Percentiles rank a stretch among this genome's conserved stretches.
Evolutionary conservation across 2,113 vertebrate species (phyloP).

Genomic region (Pungitius pungitius): DNA sequence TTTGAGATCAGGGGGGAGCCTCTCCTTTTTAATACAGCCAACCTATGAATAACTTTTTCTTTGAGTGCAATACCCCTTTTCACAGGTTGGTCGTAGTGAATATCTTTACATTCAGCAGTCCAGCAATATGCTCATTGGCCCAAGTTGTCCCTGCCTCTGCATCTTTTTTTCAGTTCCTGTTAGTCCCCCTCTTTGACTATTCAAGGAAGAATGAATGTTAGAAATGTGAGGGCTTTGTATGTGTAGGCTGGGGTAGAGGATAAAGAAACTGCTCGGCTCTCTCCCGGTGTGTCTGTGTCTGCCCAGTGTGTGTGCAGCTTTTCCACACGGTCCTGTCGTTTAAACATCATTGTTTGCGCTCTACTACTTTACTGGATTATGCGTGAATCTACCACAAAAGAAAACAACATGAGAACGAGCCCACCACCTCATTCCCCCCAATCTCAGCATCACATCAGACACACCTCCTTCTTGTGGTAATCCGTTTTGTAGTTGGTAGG

Average conservation of each 20-base stretch:
- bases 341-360: constrained; percentile 90
- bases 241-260: constrained; percentile 44
- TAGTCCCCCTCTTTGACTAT: constrained; percentile 47
- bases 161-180: constrained; percentile 24
- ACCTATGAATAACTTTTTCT: not conserved
- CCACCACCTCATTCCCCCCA: constrained; percentile 53
- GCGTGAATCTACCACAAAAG: constrained; percentile 83
- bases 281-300: constrained; percentile 10
- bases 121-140: constrained; percentile 40
- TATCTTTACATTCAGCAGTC: constrained; percentile 49
- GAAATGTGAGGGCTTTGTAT: constrained; percentile 56
- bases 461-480: constrained; percentile 80
- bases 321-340: constrained; percentile 82
- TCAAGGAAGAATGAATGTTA: constrained; percentile 49
- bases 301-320: constrained; percentile 14
- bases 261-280: constrained; percentile 45
- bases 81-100: not conserved
- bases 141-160: constrained; percentile 2
- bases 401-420: constrained; percentile 62
- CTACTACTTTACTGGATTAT: constrained; percentile 80
- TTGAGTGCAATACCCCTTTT: not conserved
- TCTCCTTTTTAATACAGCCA: not conserved
- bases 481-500: constrained; percentile 95
- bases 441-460: constrained; percentile 2
- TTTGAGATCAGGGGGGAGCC: not conserved